phyloP scores from a whole-genome alignment of 2,888 invertebrate genomes.

The Tupiocoris notatus region DNA sequence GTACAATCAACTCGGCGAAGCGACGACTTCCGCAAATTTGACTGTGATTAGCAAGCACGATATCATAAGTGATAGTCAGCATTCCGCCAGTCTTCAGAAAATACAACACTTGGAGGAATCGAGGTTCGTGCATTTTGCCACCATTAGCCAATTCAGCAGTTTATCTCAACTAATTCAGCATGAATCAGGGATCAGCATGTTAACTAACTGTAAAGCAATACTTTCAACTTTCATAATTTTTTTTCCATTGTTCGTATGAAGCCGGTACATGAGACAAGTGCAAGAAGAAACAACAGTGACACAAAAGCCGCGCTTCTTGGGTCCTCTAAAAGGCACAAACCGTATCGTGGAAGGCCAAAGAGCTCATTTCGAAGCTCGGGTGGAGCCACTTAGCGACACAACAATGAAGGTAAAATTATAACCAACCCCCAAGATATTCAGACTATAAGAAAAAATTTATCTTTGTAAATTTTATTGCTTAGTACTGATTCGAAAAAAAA shows the following conservation, averaged over 20 bases:
- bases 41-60: slow-evolving; percentile 83
- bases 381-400: slow-evolving; percentile 92
- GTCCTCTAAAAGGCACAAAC: slow-evolving; percentile 87
- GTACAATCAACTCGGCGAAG: slow-evolving; percentile 82
- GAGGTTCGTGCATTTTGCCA: no score
- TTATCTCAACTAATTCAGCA: no score
- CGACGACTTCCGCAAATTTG: slow-evolving; percentile 75
- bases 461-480: background rate
- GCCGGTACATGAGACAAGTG: slow-evolving; percentile 65
- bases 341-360: slow-evolving; percentile 90
- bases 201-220: no score
- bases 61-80: slow-evolving; percentile 84
- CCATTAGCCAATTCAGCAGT: no score
- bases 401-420: slow-evolving; percentile 64
- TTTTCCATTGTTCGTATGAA: slow-evolving; percentile 50
- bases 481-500: no score
- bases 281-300: slow-evolving; percentile 73
- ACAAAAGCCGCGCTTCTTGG: slow-evolving; percentile 82
- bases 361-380: slow-evolving; percentile 91
- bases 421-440: background rate
- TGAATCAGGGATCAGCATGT: no score
- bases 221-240: background rate
- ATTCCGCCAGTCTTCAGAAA: slow-evolving; percentile 87
- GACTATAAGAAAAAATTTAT: background rate
- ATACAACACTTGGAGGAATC: slow-evolving; percentile 84